phyloP scores from a whole-genome alignment of 2,888 invertebrate species.

The Leuctra nigra region DNA sequence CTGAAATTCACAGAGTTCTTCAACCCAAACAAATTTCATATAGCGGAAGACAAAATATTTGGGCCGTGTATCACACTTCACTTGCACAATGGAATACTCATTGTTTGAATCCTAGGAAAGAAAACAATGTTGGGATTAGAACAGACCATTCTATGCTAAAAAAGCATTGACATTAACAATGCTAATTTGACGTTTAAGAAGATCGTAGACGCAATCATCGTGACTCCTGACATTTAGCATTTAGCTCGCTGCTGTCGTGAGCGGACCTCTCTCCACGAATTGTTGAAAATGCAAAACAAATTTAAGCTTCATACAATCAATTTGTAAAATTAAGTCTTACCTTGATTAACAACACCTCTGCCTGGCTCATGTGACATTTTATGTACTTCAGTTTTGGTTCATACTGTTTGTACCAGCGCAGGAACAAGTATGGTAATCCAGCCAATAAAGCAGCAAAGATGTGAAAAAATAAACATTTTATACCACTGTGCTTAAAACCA shows the following conservation, averaged over 20 bases:
- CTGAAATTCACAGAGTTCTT: conserved; percentile 30
- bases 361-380: conserved; percentile 25
- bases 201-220: no score
- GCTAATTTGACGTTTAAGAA: no score
- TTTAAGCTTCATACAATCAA: no score
- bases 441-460: neutral
- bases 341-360: conserved; percentile 29
- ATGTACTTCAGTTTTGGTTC: conserved; percentile 24
- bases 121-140: neutral
- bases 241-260: no score
- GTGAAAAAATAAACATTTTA: neutral
- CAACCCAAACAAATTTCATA: conserved; percentile 35
- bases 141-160: neutral
- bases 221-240: no score
- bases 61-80: conserved; percentile 13
- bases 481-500: neutral
- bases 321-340: no score
- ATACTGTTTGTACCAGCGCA: conserved; percentile 30
- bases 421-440: conserved; percentile 30
- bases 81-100: neutral
- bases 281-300: no score
- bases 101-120: conserved; percentile 14
- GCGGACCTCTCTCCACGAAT: no score
- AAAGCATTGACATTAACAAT: no score
- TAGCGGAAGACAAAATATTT: conserved; percentile 34